A percentile compares a stretch with the other conserved stretches of the same genome.
Conservation (phyloP, 2,113 vertebrate genomes). For the Pteropus alecto region DNA sequence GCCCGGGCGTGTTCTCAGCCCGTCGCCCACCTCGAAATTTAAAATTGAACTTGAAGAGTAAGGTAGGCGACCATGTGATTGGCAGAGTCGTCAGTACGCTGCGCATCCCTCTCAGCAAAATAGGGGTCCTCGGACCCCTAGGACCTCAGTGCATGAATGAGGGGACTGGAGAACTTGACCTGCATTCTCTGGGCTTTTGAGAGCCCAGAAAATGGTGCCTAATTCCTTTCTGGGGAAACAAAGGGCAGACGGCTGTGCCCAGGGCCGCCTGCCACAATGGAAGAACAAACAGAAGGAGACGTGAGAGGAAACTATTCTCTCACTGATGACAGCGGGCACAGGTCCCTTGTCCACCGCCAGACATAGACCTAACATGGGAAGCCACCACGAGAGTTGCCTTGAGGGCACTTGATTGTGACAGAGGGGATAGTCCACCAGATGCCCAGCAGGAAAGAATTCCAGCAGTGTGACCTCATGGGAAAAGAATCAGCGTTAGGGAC, state of each 20-base stretch:
- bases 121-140: fast-evolving
- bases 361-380: background rate
- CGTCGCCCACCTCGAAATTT: background rate
- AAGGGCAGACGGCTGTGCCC: background rate
- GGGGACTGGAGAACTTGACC: background rate
- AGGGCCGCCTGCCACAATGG: background rate
- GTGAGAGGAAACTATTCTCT: background rate
- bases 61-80: background rate
- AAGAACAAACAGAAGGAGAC: background rate
- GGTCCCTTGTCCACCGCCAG: background rate
- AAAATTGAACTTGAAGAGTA: background rate
- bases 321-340: background rate
- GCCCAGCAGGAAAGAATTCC: background rate
- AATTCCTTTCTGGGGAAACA: background rate
- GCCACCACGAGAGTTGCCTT: background rate
- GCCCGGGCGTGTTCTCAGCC: background rate
- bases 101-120: background rate
- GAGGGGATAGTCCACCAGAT: background rate
- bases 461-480: background rate
- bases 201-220: background rate
- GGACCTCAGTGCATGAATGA: background rate
- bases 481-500: background rate
- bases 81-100: background rate
- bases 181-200: background rate
- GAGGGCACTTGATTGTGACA: background rate